These are phyloP conservation scores for Ophioderma brevispina DNA, from an alignment of 35 echinoderm and acorn worm species.

Conservation along the genomic window DNA sequence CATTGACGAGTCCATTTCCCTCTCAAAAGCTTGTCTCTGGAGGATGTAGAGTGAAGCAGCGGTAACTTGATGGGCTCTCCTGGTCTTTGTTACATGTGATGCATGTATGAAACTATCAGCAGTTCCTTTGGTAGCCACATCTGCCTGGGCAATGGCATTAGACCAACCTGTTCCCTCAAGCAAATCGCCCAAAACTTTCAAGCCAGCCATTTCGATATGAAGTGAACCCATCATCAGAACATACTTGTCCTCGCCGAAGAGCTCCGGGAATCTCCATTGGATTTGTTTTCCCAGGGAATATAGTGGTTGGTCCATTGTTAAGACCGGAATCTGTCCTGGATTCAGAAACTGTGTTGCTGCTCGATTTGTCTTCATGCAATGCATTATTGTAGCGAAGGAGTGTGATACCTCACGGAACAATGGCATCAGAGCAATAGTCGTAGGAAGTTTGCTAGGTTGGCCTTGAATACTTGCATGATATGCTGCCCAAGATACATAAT, in stretches of 20 bases:
- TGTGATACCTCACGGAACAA: constrained; percentile 31
- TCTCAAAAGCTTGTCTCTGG: not conserved
- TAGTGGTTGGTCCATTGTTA: constrained; percentile 58
- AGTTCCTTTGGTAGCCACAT: too few relatives aligned
- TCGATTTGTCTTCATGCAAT: constrained; percentile 54
- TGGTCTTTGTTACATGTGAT: constrained; percentile 37
- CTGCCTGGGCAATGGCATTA: constrained; percentile 35
- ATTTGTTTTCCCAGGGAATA: constrained; percentile 54
- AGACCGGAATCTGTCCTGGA: constrained; percentile 27
- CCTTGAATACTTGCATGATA: constrained; percentile 2
- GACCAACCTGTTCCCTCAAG: constrained; percentile 57
- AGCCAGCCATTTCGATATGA: constrained; percentile 55
- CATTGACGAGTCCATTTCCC: not conserved
- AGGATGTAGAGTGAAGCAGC: not conserved
- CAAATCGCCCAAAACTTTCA: constrained; percentile 36
- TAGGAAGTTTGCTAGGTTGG: not conserved
- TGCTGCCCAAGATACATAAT: constrained; percentile 26
- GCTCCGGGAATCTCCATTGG: constrained; percentile 26
- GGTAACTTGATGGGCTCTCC: constrained; percentile 60
- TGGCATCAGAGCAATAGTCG: constrained; percentile 19
- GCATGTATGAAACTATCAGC: constrained; percentile 34
- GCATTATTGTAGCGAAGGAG: constrained; percentile 47
- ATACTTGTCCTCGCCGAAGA: constrained; percentile 63
- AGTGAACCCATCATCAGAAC: constrained; percentile 58
- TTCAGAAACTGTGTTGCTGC: constrained; percentile 45